These are phyloP conservation scores for Trissolcus japonicus DNA, from an alignment of 2,888 invertebrate genomes.

Conservation along the genomic window DNA sequence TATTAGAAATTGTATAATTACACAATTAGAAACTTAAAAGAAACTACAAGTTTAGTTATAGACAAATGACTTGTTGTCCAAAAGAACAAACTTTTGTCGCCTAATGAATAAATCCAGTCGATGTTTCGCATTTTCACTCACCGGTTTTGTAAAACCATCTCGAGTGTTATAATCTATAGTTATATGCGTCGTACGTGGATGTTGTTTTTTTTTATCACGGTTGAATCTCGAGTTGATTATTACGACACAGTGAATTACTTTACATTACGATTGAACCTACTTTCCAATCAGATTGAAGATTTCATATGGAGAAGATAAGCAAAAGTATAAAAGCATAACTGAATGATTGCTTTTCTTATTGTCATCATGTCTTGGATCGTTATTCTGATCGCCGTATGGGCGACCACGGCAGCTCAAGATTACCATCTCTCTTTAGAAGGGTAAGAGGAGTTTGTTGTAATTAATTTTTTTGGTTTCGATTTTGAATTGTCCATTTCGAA, in stretches of 20 bases:
- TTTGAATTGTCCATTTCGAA: neutral
- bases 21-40: no score
- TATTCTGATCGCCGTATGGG: conserved; percentile 19
- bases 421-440: conserved; percentile 25
- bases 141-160: neutral
- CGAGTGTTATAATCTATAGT: neutral
- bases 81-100: no score
- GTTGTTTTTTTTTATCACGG: no score
- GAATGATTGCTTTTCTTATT: conserved; percentile 17
- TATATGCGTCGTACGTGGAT: no score
- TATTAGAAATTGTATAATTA: no score
- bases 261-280: conserved; percentile 9
- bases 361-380: conserved; percentile 21
- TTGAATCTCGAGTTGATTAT: neutral
- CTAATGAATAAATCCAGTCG: no score
- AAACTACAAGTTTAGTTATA: no score
- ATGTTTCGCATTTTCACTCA: no score
- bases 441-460: conserved; percentile 10
- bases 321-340: conserved; percentile 34
- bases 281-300: conserved; percentile 35
- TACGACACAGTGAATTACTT: conserved; percentile 3
- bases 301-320: conserved; percentile 37
- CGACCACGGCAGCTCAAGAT: conserved; percentile 20
- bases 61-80: no score
- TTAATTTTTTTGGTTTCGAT: neutral